Evolutionary conservation across 2,113 vertebrate species (phyloP).

Genomic region (Microcebus jonahi): DNA sequence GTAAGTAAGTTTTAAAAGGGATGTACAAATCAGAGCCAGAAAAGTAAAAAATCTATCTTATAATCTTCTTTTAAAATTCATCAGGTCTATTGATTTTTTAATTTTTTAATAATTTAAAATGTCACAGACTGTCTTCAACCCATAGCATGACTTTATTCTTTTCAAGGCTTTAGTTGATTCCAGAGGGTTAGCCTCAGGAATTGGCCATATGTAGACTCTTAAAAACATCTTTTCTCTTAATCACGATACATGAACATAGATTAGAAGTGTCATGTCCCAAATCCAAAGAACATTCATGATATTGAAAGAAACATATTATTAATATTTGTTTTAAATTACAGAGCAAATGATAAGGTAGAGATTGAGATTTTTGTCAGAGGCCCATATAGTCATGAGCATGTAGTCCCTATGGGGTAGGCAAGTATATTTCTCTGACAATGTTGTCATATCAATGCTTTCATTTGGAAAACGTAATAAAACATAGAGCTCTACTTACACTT

Average conservation of each 20-base stretch:
- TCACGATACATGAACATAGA: not conserved
- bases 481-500: not conserved
- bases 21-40: not conserved
- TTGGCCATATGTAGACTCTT: not conserved
- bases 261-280: constrained; percentile 32
- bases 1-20: constrained; percentile 5
- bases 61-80: not conserved
- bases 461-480: constrained; percentile 69
- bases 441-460: constrained; percentile 55
- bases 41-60: not conserved
- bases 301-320: constrained; percentile 52
- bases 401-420: constrained; percentile 56
- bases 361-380: constrained; percentile 66
- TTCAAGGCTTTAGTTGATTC: not conserved
- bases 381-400: constrained; percentile 47
- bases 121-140: not conserved
- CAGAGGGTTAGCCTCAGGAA: not conserved
- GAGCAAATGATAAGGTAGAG: constrained; percentile 61
- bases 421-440: constrained; percentile 63
- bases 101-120: constrained; percentile 14
- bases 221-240: constrained; percentile 14
- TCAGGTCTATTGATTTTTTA: not conserved
- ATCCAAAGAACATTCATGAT: not conserved
- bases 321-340: constrained; percentile 72
- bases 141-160: not conserved